phyloP scores from a whole-genome alignment of 2,888 invertebrate species.

The Phania funesta region DNA sequence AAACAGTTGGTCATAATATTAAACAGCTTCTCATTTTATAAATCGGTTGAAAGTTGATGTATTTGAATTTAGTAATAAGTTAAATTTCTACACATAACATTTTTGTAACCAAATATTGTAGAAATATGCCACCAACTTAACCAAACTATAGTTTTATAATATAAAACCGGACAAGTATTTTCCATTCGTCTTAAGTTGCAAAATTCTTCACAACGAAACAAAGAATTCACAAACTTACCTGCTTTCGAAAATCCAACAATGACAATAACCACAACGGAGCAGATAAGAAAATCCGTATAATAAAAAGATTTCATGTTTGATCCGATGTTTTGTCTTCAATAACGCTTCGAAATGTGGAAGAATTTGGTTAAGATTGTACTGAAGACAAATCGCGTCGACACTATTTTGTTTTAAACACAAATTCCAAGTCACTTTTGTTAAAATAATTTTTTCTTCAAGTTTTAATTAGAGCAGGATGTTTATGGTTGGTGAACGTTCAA shows the following conservation, averaged over 20 bases:
- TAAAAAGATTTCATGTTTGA: conserved; percentile 73
- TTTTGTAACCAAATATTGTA: too few species aligned
- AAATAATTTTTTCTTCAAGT: conserved; percentile 19
- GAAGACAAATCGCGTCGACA: neutral
- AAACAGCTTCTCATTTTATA: too few species aligned
- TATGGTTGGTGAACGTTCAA: conserved; percentile 71
- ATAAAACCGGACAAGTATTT: too few species aligned
- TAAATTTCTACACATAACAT: too few species aligned
- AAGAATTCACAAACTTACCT: conserved; percentile 72
- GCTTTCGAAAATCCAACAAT: conserved; percentile 72
- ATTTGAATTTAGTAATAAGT: too few species aligned
- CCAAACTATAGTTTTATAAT: too few species aligned
- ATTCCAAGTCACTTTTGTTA: conserved; percentile 40
- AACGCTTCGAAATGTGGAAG: neutral
- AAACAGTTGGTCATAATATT: too few species aligned
- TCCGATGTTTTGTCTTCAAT: conserved; percentile 4
- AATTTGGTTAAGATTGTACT: neutral
- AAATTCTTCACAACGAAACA: too few species aligned
- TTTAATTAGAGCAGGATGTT: conserved; percentile 11
- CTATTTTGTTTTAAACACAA: conserved; percentile 39
- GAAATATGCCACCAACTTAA: too few species aligned
- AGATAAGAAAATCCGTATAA: conserved; percentile 72
- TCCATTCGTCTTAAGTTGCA: too few species aligned
- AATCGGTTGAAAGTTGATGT: too few species aligned
- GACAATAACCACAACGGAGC: conserved; percentile 71